Conservation (phyloP, 1,140 invertebrate genomes). For the Bilobella aurantiaca region DNA sequence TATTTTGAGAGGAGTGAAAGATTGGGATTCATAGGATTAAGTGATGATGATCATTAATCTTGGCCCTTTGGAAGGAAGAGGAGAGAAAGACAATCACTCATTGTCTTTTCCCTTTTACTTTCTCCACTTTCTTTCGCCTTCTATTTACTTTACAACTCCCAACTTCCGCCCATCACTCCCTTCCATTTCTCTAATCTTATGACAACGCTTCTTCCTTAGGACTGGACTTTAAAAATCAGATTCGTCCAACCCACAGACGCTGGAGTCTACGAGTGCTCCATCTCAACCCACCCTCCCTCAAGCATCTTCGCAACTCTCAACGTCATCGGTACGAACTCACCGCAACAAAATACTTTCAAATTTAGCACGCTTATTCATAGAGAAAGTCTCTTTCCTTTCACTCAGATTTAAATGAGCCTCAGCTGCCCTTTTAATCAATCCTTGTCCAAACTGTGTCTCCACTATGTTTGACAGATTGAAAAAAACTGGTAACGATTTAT, state of each 20-base stretch:
- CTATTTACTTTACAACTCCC: background rate
- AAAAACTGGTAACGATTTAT: too few species aligned
- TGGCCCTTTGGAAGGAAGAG: slow-evolving; percentile 11
- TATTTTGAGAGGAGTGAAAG: slow-evolving; percentile 24
- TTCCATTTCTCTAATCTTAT: slow-evolving; percentile 26
- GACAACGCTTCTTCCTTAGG: slow-evolving; percentile 47
- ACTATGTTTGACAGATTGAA: too few species aligned
- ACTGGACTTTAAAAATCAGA: slow-evolving; percentile 76
- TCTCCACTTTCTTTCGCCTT: background rate
- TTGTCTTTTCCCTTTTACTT: slow-evolving; percentile 21
- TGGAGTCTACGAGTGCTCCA: slow-evolving; percentile 76
- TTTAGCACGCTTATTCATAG: too few species aligned
- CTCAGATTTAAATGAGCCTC: background rate
- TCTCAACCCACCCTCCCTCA: slow-evolving; percentile 73
- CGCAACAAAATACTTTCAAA: too few species aligned
- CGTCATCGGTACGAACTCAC: slow-evolving; percentile 58
- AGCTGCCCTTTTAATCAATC: background rate
- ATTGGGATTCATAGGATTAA: slow-evolving; percentile 18
- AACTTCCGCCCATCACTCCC: background rate
- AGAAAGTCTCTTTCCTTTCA: slow-evolving; percentile 30
- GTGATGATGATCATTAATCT: slow-evolving; percentile 35
- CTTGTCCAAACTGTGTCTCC: background rate
- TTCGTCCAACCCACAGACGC: slow-evolving; percentile 67
- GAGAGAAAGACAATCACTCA: slow-evolving; percentile 21
- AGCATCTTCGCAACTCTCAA: slow-evolving; percentile 69